Percentiles rank a stretch among this genome's conserved stretches.
Conservation (phyloP, 2,888 invertebrate species). For the Lissonota sp. region DNA sequence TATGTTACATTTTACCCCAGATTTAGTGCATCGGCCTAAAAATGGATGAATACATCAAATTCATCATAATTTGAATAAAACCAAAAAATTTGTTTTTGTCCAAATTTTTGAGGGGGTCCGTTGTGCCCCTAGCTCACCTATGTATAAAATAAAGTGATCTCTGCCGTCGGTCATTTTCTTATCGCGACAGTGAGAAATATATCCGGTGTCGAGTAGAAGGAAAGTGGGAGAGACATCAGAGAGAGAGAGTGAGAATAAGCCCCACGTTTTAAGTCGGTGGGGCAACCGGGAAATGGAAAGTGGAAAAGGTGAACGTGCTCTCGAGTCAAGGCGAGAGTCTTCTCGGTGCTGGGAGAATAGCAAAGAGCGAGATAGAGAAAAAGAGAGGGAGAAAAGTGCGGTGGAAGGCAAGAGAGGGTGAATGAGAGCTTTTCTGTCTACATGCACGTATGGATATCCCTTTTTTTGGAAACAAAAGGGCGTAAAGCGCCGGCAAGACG, state of each 20-base stretch:
- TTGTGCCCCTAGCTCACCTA: too few relatives aligned
- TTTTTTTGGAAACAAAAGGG: background rate
- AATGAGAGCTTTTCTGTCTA: slow-evolving; percentile 42
- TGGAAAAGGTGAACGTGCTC: slow-evolving; percentile 70
- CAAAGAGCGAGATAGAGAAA: slow-evolving; percentile 9
- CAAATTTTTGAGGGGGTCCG: too few relatives aligned
- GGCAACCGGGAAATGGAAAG: slow-evolving; percentile 67
- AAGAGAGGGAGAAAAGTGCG: slow-evolving; percentile 21
- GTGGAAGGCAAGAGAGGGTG: slow-evolving; percentile 18
- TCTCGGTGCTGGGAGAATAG: slow-evolving; percentile 54
- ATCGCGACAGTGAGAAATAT: slow-evolving; percentile 62
- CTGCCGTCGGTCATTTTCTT: slow-evolving; percentile 57
- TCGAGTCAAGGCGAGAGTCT: slow-evolving; percentile 53
- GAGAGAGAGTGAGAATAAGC: slow-evolving; percentile 21
- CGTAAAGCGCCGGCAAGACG: too few relatives aligned
- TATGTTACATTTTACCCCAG: too few relatives aligned
- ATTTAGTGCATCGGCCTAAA: too few relatives aligned
- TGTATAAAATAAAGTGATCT: too few relatives aligned
- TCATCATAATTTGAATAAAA: too few relatives aligned
- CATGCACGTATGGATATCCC: slow-evolving; percentile 8
- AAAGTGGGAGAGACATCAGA: background rate
- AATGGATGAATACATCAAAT: too few relatives aligned
- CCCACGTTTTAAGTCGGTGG: slow-evolving; percentile 15
- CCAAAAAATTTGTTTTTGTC: too few relatives aligned
- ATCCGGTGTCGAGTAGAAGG: slow-evolving; percentile 32